Base-by-base conservation (phyloP, 2,113 vertebrate genomes). In the Eidolon helvum region DNA sequence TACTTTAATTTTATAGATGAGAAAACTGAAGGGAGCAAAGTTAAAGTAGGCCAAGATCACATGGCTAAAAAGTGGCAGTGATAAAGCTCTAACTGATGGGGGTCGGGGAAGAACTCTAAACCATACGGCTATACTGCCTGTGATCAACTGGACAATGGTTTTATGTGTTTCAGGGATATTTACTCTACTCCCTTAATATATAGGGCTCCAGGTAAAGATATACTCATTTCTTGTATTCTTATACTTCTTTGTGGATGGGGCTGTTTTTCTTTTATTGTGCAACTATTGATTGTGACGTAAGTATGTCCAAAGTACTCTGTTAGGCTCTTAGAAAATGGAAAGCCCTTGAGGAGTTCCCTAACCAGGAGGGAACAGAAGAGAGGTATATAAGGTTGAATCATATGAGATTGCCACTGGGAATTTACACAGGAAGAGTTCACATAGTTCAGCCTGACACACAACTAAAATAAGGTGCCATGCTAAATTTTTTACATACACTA, bases 1-100 rank as follows among this genome's bases (percentile, higher is more conserved):
- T 74, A 59, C 33, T 45, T 89, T 79, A 43, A 26, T 48, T 78
- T 91, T 68, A 95, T 84, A 79, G 43, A 65, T 72, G 15, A 59
- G 74, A 59, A 97, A 97, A 93, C 71, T 59, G 55, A 92, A 9
- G n/a, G 48, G 26, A 92, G 82, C 71, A 40, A 85, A 92, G 28
- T 91, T 83, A 92, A 90, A 66, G 35, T 33, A 63, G 89, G 69
- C 80, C 43, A 79, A n/a, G 21, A 57, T 93, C 74, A 87, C n/a
- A 28, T 59, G 18, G 48, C 74, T 82, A 45, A 74, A 93, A 93
- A 77, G 45, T 57, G 48, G 14, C 45, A 48, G 3, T 61, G 57
- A 65, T 50, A 78, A 68, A 87, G 33, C 14, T 87, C 33, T 69
- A 61, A n/a, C n/a, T 66, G 38, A 10, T 16, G 22, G 14, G 11